Evolutionary conservation across 2,797 vertebrate genomes (phyloP).

Genomic region (Diglossa cyanea): DNA sequence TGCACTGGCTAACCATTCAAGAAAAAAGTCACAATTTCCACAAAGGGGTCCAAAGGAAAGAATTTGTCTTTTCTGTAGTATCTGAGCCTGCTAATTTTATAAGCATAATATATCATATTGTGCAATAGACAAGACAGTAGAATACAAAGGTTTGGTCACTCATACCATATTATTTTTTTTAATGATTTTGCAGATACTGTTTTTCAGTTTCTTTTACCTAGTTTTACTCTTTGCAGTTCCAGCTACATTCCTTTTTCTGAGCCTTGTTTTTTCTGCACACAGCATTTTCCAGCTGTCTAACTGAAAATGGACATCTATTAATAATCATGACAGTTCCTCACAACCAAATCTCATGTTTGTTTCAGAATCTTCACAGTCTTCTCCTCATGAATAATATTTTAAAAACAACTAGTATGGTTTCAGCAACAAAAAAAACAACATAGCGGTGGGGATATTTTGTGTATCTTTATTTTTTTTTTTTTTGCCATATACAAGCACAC

Average conservation of each 20-base stretch:
- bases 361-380: not conserved
- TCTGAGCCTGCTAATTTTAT: not conserved
- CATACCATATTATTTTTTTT: not conserved
- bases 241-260: not conserved
- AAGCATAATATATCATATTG: not conserved
- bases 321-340: not conserved
- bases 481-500: not conserved
- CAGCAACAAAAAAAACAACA: not conserved
- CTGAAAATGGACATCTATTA: not conserved
- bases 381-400: not conserved
- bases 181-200: not conserved
- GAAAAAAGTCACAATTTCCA: not conserved
- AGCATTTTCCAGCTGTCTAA: not conserved
- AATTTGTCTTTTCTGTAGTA: not conserved
- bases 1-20: not conserved
- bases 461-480: too few species aligned
- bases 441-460: not conserved
- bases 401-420: not conserved
- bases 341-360: not conserved
- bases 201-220: not conserved
- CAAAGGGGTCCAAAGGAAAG: not conserved
- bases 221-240: not conserved
- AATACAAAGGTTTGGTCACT: not conserved
- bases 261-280: not conserved
- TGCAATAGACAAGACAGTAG: not conserved